phyloP scores from a whole-genome alignment of 2,888 invertebrate genomes.

The Arctia plantaginis region DNA sequence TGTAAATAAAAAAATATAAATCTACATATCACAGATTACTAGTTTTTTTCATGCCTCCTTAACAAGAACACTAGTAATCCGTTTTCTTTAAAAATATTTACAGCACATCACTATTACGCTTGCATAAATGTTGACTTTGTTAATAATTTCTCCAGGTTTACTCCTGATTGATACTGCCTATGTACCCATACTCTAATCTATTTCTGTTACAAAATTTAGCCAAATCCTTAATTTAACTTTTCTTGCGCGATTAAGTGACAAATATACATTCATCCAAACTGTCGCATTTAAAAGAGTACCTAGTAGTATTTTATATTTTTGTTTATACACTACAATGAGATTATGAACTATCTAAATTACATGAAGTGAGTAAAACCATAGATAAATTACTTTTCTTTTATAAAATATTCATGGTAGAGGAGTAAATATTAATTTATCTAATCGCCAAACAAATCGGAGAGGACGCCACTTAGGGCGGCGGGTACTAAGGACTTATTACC shows the following conservation, averaged over 20 bases:
- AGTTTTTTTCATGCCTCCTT: no score
- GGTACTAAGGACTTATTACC: slow-evolving; percentile 72
- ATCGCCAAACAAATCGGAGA: slow-evolving; percentile 80
- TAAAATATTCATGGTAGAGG: slow-evolving; percentile 35
- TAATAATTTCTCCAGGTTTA: not conserved
- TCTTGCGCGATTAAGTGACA: no score
- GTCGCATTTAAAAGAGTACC: no score
- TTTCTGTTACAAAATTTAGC: not conserved
- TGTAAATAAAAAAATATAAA: no score
- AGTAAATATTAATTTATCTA: slow-evolving; percentile 69
- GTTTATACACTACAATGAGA: not conserved
- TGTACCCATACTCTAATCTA: not conserved
- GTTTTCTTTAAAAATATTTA: not conserved
- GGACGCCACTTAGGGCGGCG: slow-evolving; percentile 76
- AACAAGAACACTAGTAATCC: no score
- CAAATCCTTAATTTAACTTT: no score
- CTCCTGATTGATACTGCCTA: not conserved
- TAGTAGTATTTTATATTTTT: not conserved
- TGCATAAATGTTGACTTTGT: not conserved
- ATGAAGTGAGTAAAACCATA: not conserved
- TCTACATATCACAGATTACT: no score
- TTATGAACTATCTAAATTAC: not conserved
- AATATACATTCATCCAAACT: no score
- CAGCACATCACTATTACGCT: no score
- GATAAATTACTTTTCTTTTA: slow-evolving; percentile 1